Conservation (phyloP, 2,113 vertebrate genomes). For the Festucalex cinctus region DNA sequence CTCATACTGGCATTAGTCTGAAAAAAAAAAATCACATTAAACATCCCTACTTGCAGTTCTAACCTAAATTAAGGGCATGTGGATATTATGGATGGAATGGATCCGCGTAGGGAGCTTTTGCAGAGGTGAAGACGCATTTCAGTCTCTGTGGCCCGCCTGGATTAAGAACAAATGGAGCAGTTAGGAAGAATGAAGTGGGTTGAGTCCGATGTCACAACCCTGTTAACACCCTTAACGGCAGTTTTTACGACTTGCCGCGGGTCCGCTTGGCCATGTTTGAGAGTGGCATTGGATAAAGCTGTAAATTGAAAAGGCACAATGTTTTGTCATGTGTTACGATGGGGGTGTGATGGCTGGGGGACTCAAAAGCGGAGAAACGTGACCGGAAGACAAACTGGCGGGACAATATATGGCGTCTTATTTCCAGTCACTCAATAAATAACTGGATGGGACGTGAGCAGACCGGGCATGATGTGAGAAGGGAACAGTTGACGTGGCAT, state of each 20-base stretch:
- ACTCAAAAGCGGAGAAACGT: too few species aligned
- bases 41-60: background rate
- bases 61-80: background rate
- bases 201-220: conserved; percentile 59
- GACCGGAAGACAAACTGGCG: too few species aligned
- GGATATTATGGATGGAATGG: background rate
- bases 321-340: too few species aligned
- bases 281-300: conserved; percentile 22
- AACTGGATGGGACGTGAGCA: too few species aligned
- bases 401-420: too few species aligned
- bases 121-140: background rate
- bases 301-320: background rate
- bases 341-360: too few species aligned
- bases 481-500: too few species aligned
- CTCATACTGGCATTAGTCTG: too few species aligned
- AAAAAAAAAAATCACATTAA: too few species aligned
- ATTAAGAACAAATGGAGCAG: conserved; percentile 35
- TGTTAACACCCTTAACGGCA: conserved; percentile 39
- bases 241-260: conserved; percentile 4
- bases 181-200: conserved; percentile 50
- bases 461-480: too few species aligned
- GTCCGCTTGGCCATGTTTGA: conserved; percentile 6
- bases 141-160: background rate
- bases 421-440: too few species aligned
- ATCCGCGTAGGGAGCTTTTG: background rate